Base-by-base conservation (phyloP, 2,797 vertebrate genomes). In the Antennarius maculatus region DNA sequence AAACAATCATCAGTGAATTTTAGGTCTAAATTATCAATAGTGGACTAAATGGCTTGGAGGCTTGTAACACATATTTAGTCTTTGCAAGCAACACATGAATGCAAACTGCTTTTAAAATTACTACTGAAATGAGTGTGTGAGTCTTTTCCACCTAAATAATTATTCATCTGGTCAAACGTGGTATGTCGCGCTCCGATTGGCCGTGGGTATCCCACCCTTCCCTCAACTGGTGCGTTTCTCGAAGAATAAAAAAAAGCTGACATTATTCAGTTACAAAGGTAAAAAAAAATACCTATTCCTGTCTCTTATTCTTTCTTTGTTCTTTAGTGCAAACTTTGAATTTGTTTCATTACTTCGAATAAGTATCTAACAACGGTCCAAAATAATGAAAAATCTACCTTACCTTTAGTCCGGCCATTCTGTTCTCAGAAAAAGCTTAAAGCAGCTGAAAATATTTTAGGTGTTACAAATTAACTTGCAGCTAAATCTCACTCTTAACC, bases 321-420 rank as follows among this genome's bases (percentile, higher is more conserved):
- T 23, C 29, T 4, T 10, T 15, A 4, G n/a, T 13, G n/a, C 29
- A 43, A 42, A 49, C 11, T 41, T 39, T 8, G 37, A 11, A 3
- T 39, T 11, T 9, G 9, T 39, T 5, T 12, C 16, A 18, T 2
- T 4, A 1, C 16, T 16, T 14, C 43, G 41, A 55, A 9, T 45
- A 18, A 69, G 49, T 37, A 31, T 61, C 14, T 34, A n/a, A 4
- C 1, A 29, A 42, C 1, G 39, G 9, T 4, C 17, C 15, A 48
- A 0, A 34, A 45, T 16, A 27, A 3, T 59, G 12, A 9, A 57
- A 79, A 65, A 1, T 4, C 37, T 17, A 28, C 14, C 88, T 91
- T 89, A 94, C 93, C 93, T 94, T 89, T 6, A 94, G 82, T 80
- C 80, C 91, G 43, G 90, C 79, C 94, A 94, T 94, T 18, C 27